Evolutionary conservation across 1,140 invertebrate genomes (phyloP).

Genomic region (Pogonognathellus flavescens): DNA sequence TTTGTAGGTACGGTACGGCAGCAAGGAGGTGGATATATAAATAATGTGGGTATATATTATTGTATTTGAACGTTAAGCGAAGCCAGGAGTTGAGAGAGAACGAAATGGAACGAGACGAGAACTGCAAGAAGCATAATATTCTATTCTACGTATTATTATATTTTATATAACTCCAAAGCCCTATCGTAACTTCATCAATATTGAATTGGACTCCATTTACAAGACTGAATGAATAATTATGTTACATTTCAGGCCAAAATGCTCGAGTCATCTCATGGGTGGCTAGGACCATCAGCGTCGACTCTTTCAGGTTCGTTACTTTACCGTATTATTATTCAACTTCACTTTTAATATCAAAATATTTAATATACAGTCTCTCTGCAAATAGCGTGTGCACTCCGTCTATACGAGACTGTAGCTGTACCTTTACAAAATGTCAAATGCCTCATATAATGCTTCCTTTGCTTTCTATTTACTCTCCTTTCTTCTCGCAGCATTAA

Average conservation of each 20-base stretch:
- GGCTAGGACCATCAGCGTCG: conserved; percentile 85
- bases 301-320: conserved; percentile 79
- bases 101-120: conserved; percentile 45
- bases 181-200: conserved; percentile 47
- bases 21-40: no score
- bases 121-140: not conserved
- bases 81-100: not conserved
- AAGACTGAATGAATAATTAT: conserved; percentile 56
- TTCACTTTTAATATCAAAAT: conserved; percentile 23
- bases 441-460: no score
- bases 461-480: no score
- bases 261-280: conserved; percentile 89
- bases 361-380: no score
- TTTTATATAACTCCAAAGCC: not conserved
- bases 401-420: no score
- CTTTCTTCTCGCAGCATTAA: no score
- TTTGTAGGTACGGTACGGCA: not conserved
- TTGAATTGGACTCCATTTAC: conserved; percentile 55
- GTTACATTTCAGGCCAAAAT: conserved; percentile 83
- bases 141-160: no score
- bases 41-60: not conserved
- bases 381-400: no score
- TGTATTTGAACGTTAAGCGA: not conserved
- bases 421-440: no score
- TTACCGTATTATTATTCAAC: not conserved